Base-by-base conservation (phyloP, 1,140 invertebrate species). In the Heliconius hewitsoni region DNA sequence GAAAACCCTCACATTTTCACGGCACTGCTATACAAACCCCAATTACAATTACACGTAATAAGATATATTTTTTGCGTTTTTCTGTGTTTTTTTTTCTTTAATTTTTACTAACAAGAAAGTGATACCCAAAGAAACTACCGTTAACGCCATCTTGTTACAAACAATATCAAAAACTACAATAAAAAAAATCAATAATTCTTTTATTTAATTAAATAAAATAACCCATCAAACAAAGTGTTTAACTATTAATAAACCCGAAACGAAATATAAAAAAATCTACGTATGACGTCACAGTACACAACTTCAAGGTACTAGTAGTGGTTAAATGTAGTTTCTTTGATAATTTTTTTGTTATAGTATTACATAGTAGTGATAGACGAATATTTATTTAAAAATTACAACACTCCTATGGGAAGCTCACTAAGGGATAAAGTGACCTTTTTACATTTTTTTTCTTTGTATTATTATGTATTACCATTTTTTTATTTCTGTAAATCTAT, bases 1-100 rank as follows among this genome's bases (percentile, higher is more conserved):
- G 19, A 66, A 86, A 84, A 91, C 84, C 90, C 74, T 87, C 84
- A 88, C 89, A 88, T 82, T 83, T 81, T 82, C 82, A 86, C 84
- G 84, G 89, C 87, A 89, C 87, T 90, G 85, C 89, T 92, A 90
- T 74, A 84, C 84, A 85, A 89, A 85, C 81, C 87, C 85, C 84
- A 89, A 87, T 86, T 66, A 66, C 83, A 86, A 83, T 84, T 86
- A 89, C 83, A 88, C 85, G 85, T 86, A 89, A 86, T 90, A 87
- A 86, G 77, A 84, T 87, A 81, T 82, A 66, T 55, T 73, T 79
- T 86, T 87, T 88, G 81, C 79, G 74, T 74, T 73, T 84, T 85
- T 86, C 86, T 87, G 81, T 82, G 78, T 78, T 83, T 86, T 83
- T 79, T 80, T 87, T 66, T 66, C 18, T 57, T 57, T 30, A 57